These are phyloP conservation scores for Peromyscus californicus DNA, from an alignment of 2,113 vertebrate species.

Conservation along the genomic window DNA sequence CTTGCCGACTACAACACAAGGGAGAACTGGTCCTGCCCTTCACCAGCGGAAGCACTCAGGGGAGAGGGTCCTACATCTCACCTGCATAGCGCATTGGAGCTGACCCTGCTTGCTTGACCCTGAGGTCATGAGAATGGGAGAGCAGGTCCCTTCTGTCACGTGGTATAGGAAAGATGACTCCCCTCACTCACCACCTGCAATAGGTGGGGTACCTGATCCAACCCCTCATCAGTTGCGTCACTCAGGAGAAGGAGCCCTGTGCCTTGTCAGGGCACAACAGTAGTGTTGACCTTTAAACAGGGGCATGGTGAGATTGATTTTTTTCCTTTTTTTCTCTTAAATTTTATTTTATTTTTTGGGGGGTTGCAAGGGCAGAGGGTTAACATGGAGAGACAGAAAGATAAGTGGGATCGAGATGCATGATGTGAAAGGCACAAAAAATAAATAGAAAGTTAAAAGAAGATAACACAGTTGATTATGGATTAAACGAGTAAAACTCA, in stretches of 20 bases:
- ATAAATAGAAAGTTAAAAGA: too few relatives aligned
- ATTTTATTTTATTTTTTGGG: too few relatives aligned
- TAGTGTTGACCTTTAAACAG: too few relatives aligned
- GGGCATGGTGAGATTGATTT: too few relatives aligned
- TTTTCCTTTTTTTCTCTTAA: too few relatives aligned
- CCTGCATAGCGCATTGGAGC: neutral
- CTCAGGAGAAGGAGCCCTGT: neutral
- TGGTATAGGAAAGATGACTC: neutral
- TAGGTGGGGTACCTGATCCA: neutral
- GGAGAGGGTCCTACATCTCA: neutral
- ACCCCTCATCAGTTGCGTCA: neutral
- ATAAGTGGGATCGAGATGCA: too few relatives aligned
- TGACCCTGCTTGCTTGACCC: too few relatives aligned
- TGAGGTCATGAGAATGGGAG: neutral
- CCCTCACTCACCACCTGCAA: neutral
- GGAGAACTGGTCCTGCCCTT: neutral
- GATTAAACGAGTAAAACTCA: neutral
- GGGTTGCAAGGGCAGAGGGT: too few relatives aligned
- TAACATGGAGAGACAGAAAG: too few relatives aligned
- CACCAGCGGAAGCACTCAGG: neutral
- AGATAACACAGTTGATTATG: neutral
- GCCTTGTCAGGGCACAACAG: neutral
- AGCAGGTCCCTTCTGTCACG: rapidly evolving
- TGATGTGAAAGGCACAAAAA: too few relatives aligned
- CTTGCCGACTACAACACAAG: neutral